Evolutionary conservation across 2,797 vertebrate species (phyloP), one percentile per base, ranked within the genome.

Genomic region (Rhinella marina): DNA sequence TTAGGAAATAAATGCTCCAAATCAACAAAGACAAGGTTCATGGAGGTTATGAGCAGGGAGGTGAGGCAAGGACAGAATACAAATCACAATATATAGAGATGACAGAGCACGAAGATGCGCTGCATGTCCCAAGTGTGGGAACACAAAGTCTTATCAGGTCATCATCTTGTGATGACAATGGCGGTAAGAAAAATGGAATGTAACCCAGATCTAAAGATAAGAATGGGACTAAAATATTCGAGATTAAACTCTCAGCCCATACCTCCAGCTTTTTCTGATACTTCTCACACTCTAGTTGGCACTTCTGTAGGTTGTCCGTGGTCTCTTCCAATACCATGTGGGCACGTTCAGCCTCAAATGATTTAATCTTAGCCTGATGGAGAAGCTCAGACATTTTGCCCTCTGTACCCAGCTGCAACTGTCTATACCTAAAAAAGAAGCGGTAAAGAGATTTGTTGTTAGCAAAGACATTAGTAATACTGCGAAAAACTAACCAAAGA

Each of bases 261-360:
- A 98, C 98, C 97, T 99, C 98, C 84, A 99, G 89, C 92, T 99
- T 99, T 92, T 97, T 98, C 94, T 99, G 98, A 56, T 97, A 97
- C 91, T 98, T 99, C 91, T 99, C 97, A 94, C 97, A 98, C 93
- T 99, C 97, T 92, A 97, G 88, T 92, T 99, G 98, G 92, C 98
- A 98, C 87, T 97, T 97, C 25, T 95, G 96, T 92, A 99, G 95
- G 85, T 97, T 95, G 91, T 96, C 96, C 75, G 95, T 93, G 0
- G 96, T 98, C 95, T 99, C 98, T 76, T 98, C 97, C 91, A 98
- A 97, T 88, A 99, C 90, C 92, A 99, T 95, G 89, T 98, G 97
- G 92, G 97, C 90, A 7, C 95, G 98, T 88, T 99, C 97, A 1
- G 95, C 96, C 93, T 99, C 98, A 91, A 99, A 99, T 82, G 96